phyloP scores from a whole-genome alignment of 92 coral and sea anemone species.

The Bergia sp. region DNA sequence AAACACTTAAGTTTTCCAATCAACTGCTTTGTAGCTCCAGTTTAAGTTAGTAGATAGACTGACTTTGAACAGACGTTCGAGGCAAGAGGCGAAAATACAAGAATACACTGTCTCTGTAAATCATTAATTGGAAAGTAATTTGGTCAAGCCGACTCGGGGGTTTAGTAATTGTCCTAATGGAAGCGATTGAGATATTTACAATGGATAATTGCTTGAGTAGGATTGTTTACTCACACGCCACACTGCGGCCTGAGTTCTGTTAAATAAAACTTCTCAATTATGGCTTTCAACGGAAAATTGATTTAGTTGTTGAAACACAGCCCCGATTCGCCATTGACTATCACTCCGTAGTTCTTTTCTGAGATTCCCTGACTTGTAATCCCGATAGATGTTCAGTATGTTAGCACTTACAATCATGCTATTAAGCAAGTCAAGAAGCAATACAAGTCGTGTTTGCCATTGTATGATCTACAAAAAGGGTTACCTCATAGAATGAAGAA shows the following conservation, averaged over 20 bases:
- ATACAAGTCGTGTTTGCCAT: slow-evolving; percentile 18
- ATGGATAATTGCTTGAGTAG: slow-evolving; percentile 37
- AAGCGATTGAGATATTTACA: slow-evolving; percentile 37
- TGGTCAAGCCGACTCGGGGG: slow-evolving; percentile 8
- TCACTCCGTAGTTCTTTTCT: background rate
- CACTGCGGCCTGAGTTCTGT: slow-evolving; percentile 38
- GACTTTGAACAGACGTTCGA: background rate
- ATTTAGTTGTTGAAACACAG: slow-evolving; percentile 5
- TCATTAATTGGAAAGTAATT: slow-evolving; percentile 22
- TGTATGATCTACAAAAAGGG: slow-evolving; percentile 16
- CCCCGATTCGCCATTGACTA: background rate
- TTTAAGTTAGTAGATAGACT: background rate
- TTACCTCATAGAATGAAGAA: slow-evolving; percentile 30
- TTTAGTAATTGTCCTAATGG: slow-evolving; percentile 34
- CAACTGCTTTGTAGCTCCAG: background rate
- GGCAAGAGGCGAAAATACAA: slow-evolving; percentile 1
- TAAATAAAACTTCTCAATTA: slow-evolving; percentile 43
- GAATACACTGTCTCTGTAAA: background rate
- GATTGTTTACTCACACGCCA: slow-evolving; percentile 33
- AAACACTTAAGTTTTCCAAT: background rate
- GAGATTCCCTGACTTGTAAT: background rate
- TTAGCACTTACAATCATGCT: background rate
- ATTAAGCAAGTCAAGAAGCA: background rate
- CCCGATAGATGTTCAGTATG: background rate
- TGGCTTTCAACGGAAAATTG: background rate